phyloP scores from a whole-genome alignment of 2,113 vertebrate species.

The Bucco capensis region DNA sequence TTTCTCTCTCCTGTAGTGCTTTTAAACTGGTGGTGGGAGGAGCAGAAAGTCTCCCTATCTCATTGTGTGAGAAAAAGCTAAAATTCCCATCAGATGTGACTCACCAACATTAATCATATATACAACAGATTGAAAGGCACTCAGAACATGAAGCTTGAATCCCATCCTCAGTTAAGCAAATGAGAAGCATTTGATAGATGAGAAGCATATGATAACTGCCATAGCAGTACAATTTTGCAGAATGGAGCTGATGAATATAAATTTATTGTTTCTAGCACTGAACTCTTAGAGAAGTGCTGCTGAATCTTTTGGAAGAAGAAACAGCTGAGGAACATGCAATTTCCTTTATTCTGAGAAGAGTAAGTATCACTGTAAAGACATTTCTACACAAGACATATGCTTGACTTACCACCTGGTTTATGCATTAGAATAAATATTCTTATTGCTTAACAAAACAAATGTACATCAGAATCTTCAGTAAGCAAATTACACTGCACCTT shows the following conservation, averaged over 20 bases:
- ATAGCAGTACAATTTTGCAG: neutral
- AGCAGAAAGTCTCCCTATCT: slow-evolving; percentile 14
- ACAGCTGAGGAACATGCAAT: neutral
- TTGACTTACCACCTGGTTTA: neutral
- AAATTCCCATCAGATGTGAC: slow-evolving; percentile 52
- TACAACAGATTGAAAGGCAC: slow-evolving; percentile 42
- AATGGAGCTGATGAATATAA: slow-evolving; percentile 4
- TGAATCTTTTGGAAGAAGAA: neutral
- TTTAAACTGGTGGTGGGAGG: slow-evolving; percentile 36
- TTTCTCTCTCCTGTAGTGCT: neutral
- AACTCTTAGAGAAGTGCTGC: neutral
- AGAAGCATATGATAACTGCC: neutral
- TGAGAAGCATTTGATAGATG: no score
- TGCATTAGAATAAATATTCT: neutral
- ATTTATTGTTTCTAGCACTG: neutral
- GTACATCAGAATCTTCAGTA: neutral
- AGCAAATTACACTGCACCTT: neutral
- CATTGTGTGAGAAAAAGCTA: neutral
- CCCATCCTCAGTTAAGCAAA: slow-evolving; percentile 13
- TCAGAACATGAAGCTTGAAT: slow-evolving; percentile 3
- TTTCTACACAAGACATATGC: neutral
- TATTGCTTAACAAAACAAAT: neutral
- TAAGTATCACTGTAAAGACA: neutral
- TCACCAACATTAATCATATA: slow-evolving; percentile 55
- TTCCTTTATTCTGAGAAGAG: neutral